Base-by-base conservation (phyloP, 2,113 vertebrate species). In the Megalops atlanticus region DNA sequence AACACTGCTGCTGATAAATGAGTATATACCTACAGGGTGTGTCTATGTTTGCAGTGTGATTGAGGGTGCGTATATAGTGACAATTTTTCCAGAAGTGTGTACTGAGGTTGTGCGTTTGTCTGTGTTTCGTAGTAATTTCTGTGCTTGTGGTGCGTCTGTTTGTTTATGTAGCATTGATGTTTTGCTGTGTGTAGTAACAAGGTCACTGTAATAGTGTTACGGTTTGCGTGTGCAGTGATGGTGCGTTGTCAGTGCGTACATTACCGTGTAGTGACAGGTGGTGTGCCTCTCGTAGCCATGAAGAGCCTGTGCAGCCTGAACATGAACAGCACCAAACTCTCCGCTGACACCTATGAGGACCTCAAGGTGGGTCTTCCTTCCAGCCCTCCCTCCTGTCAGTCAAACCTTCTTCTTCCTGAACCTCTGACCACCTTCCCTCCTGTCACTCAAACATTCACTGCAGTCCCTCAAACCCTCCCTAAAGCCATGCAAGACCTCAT, bases 321-420 rank as follows among this genome's bases (percentile, higher is more conserved):
- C 81, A 99, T 99, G 98, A 99, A 99, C 92, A 99, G 98, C 93
- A 99, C 98, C 90, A 99, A 99, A 92, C 96, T 99, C 86, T 98
- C 97, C 4, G 98, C 97, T 0, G 98, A 99, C 90, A 99, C 98
- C n/a, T 99, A 99, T 0, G 97, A 99, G 89, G 97, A 99, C 93
- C 96, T 99, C 84, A 99, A 99, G 98, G 98, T 99, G 36, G 4
- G 18, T 41, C 40, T 40, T 18, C 18, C 43, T 7, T 8, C 40
- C 43, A 31, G 36, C 7, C 54, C 5, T 73, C 15, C 21, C 27
- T 45, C 16, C 15, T 41, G 70, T 40, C 40, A 35, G 14, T 77
- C 41, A 35, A 36, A 18, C n/a, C 12, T 41, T 70, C 45, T 49
- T 49, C 45, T 12, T 49, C 16, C 45, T 1, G 8, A 49, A 8